Conservation (phyloP, 2,888 invertebrate species). For the Phymatocera aterrima region DNA sequence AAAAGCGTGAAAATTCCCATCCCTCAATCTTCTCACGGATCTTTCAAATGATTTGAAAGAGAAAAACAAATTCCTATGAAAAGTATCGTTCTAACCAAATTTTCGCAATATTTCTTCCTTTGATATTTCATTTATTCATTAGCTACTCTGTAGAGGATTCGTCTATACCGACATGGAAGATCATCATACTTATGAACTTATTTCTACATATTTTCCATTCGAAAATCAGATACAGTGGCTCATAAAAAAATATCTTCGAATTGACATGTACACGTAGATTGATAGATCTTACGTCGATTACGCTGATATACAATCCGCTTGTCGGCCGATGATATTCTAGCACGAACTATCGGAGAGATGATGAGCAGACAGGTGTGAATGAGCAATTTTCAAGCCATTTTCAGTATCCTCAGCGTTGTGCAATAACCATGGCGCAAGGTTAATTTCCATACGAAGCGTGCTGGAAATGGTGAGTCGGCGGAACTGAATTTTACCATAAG, state of each 20-base stretch:
- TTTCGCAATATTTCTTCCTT: background rate
- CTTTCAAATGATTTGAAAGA: background rate
- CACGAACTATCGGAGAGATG: constrained; percentile 2
- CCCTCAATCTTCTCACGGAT: background rate
- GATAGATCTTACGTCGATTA: constrained; percentile 28
- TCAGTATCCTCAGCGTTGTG: background rate
- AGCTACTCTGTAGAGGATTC: background rate
- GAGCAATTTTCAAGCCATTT: background rate
- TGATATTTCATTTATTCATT: background rate
- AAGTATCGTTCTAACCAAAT: background rate
- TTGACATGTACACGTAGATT: constrained; percentile 28
- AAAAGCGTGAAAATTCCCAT: background rate
- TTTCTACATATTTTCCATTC: background rate
- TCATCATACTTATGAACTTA: background rate
- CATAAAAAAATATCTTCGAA: constrained; percentile 33
- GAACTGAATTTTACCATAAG: background rate
- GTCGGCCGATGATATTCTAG: background rate
- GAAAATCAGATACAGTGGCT: constrained; percentile 33
- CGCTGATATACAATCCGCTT: constrained; percentile 15
- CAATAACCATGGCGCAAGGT: background rate
- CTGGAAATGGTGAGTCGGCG: background rate
- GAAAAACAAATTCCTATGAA: background rate
- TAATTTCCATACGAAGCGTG: constrained; percentile 32
- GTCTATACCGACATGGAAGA: background rate
- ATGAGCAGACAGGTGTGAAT: background rate